A percentile compares a stretch with the other conserved stretches of the same genome.
Evolutionary conservation across 2,888 invertebrate genomes (phyloP).

Genomic region (Eupithecia abbreviata): DNA sequence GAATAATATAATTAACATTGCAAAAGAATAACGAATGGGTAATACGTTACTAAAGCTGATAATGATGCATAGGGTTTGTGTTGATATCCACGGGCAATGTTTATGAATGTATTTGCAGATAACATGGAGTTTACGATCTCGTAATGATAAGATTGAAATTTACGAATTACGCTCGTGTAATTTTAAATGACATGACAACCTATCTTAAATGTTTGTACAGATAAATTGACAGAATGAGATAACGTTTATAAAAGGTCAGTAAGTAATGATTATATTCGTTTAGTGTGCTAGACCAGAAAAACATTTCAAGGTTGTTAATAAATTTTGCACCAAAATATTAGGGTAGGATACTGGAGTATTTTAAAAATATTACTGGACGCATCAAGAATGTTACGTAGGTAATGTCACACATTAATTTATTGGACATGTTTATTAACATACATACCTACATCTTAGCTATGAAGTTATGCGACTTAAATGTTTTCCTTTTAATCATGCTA

Average conservation of each 20-base stretch:
- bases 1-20: too few relatives aligned
- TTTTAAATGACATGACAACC: constrained; percentile 1
- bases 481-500: background rate
- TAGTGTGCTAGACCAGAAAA: constrained; percentile 52
- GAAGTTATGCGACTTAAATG: background rate
- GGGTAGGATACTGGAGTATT: background rate
- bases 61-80: constrained; percentile 19
- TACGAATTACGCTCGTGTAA: constrained; percentile 29
- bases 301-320: constrained; percentile 49
- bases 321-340: background rate
- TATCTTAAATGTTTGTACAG: background rate
- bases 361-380: background rate
- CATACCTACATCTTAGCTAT: background rate
- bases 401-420: background rate
- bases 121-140: constrained; percentile 66
- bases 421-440: background rate
- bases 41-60: constrained; percentile 37
- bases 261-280: constrained; percentile 38
- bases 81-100: constrained; percentile 58
- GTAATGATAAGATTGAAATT: constrained; percentile 48
- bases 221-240: constrained; percentile 24
- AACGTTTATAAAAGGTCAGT: constrained; percentile 49
- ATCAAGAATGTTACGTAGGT: background rate
- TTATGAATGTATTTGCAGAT: constrained; percentile 63
- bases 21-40: constrained; percentile 29